Base-by-base conservation (phyloP, 2,797 vertebrate genomes). In the Cirrhinus mrigala region DNA sequence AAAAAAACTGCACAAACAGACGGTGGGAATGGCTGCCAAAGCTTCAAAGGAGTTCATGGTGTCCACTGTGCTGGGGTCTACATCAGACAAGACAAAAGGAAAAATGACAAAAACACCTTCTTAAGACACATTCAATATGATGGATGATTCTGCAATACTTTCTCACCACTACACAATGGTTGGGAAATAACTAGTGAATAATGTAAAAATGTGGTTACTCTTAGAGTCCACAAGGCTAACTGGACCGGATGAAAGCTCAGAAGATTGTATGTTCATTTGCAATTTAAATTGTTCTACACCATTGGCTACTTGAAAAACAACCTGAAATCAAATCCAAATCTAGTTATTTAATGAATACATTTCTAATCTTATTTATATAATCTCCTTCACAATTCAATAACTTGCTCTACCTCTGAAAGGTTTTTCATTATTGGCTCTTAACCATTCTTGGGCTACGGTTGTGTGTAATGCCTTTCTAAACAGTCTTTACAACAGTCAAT, bases 41-140 rank as follows among this genome's bases (percentile, higher is more conserved):
- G 87, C 70, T 87, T 79, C 85, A 81, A 82, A 85, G 83, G 82
- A 84, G 82, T 81, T 84, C 89, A 80, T 75, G 86, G 78, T 89
- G 70, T 27, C 44, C 86, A 91, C 62, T 40, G 50, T 1, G 6
- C 40, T 18, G n/a, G 58, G 60, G 44, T 62, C 52, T 70, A 69
- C 29, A 52, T 50, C 62, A 60, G 14, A 64, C 44, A 33, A 75
- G 50, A 84, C 58, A 75, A 82, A 62, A 46, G 16, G 10, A 70
- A 50, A 76, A 54, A 18, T 52, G 1, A 29, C 40, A 60, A 75
- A 54, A 44, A n/a, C 56, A 56, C 15, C 24, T 44, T 68, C 33
- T 56, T 24, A 16, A 62, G 29, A 85, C 10, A 4, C 16, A 8
- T 77, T 84, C 60, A 78, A 78, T 58, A 40, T 33, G 62, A 44